Percentiles rank a stretch among this genome's conserved stretches.
Conservation (phyloP, 2,797 vertebrate species). For the Lacerta viridis region DNA sequence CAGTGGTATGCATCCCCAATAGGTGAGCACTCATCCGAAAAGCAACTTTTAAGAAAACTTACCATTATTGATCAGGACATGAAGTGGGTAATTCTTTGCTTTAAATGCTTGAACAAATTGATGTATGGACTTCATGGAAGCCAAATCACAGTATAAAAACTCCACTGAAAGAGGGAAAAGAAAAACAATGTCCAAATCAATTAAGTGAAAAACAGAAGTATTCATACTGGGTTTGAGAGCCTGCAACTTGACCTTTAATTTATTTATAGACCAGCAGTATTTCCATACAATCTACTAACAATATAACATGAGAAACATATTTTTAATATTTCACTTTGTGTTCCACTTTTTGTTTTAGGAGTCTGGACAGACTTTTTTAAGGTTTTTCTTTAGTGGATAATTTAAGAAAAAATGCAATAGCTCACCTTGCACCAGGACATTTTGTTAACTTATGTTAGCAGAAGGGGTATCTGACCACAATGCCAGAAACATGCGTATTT, state of each 20-base stretch:
- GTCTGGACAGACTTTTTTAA: background rate
- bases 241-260: background rate
- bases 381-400: background rate
- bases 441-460: background rate
- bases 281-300: background rate
- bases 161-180: slow-evolving; percentile 82
- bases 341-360: background rate
- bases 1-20: rapidly evolving
- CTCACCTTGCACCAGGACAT: too few relatives aligned
- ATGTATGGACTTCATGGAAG: slow-evolving; percentile 88
- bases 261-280: background rate
- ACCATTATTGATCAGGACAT: slow-evolving; percentile 95
- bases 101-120: slow-evolving; percentile 86
- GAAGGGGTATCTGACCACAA: background rate
- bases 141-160: slow-evolving; percentile 89
- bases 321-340: background rate
- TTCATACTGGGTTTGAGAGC: background rate
- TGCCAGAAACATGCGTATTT: background rate
- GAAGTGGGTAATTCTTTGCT: slow-evolving; percentile 84
- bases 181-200: slow-evolving; percentile 22
- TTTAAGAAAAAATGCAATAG: background rate
- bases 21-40: background rate
- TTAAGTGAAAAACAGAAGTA: slow-evolving; percentile 22
- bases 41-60: slow-evolving; percentile 46
- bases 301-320: background rate